phyloP scores from a whole-genome alignment of 2,113 vertebrate genomes.

The Stigmatopora argus region DNA sequence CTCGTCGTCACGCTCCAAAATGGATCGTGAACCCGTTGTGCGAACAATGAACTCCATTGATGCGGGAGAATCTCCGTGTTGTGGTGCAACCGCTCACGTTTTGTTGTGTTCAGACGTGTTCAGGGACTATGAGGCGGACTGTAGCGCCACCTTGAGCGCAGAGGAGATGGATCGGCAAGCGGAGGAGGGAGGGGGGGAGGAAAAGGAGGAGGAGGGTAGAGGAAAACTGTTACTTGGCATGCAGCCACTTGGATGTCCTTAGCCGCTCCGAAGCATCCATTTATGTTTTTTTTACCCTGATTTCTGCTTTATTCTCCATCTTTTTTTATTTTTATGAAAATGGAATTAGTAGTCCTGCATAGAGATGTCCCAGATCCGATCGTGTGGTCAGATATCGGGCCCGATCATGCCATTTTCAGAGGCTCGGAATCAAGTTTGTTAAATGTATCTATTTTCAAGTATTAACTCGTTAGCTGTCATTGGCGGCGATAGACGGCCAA shows the following conservation, averaged over 20 bases:
- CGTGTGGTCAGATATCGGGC: no score
- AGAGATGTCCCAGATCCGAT: no score
- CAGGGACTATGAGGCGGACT: constrained; percentile 67
- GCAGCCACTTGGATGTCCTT: constrained; percentile 28
- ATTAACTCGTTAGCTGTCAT: no score
- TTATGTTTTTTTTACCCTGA: constrained; percentile 1
- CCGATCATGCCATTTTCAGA: no score
- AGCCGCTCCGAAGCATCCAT: constrained; percentile 16
- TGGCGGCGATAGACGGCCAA: no score
- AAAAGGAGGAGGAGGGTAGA: constrained; percentile 58
- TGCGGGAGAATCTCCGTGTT: neutral
- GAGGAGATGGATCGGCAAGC: constrained; percentile 50
- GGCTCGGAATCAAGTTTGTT: no score
- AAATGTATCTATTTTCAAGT: no score
- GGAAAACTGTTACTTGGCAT: constrained; percentile 57
- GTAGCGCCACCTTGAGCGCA: constrained; percentile 52
- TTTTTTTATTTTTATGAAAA: neutral
- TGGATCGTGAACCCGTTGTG: constrained; percentile 17
- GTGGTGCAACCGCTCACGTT: constrained; percentile 19
- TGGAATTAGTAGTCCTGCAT: no score
- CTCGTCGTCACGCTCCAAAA: neutral
- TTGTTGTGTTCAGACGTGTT: constrained; percentile 63
- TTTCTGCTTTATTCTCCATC: neutral
- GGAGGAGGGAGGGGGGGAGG: constrained; percentile 49
- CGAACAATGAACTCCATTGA: constrained; percentile 20